A percentile compares a stretch with the other conserved stretches of the same genome.
These are phyloP conservation scores for Sycobia sp. DNA, from an alignment of 1,140 invertebrate genomes.

Conservation along the genomic window DNA sequence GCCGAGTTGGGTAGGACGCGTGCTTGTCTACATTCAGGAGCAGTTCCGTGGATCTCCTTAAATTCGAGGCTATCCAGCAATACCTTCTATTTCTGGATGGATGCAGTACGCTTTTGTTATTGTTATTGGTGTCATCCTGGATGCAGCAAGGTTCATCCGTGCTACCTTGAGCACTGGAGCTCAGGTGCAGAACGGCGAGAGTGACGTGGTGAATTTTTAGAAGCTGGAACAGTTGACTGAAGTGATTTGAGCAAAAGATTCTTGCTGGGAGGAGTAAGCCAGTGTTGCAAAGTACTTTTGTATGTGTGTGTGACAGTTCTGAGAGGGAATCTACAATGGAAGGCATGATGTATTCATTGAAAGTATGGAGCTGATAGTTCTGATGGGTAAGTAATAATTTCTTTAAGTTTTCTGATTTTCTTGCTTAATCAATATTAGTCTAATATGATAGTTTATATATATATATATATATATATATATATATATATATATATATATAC, in stretches of 20 bases:
- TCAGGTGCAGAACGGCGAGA: not conserved
- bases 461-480: too few relatives aligned
- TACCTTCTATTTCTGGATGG: too few relatives aligned
- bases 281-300: not conserved
- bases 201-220: conserved; percentile 4
- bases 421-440: too few relatives aligned
- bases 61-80: too few relatives aligned
- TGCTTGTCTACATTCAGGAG: not conserved
- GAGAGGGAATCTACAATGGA: not conserved
- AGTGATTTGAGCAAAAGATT: not conserved
- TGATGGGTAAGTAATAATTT: conserved; percentile 6
- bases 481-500: too few relatives aligned
- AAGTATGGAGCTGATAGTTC: conserved; percentile 29
- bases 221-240: not conserved
- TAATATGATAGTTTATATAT: too few relatives aligned
- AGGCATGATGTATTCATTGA: not conserved
- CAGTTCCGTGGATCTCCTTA: too few relatives aligned
- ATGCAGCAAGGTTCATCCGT: too few relatives aligned
- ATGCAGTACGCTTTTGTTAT: too few relatives aligned
- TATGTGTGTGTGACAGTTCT: not conserved
- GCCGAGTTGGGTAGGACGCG: not conserved
- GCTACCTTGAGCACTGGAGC: not conserved
- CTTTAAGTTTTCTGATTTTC: too few relatives aligned
- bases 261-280: too few relatives aligned
- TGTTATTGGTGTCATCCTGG: too few relatives aligned